Evolutionary conservation across 2,888 invertebrate species (phyloP).

Genomic region (Stegana nigrithorax): DNA sequence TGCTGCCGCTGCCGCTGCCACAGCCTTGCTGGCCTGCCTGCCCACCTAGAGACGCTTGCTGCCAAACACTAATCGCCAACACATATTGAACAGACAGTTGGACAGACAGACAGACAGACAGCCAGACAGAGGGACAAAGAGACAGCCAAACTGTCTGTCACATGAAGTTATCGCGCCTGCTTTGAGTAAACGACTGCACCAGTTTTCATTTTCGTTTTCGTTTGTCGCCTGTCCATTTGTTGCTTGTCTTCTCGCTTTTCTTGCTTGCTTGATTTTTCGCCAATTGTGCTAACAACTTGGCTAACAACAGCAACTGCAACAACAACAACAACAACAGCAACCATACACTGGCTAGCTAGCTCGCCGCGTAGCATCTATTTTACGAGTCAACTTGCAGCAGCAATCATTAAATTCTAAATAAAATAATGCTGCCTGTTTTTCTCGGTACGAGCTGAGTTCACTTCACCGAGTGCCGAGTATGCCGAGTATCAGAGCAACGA

Average conservation of each 20-base stretch:
- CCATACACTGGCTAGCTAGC: too few species aligned
- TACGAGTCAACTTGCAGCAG: constrained; percentile 8
- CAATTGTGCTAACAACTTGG: constrained; percentile 18
- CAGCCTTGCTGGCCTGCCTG: too few species aligned
- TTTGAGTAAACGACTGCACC: constrained; percentile 11
- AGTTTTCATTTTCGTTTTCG: constrained; percentile 9
- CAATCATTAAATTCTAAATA: constrained; percentile 60
- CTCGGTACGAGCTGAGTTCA: background rate
- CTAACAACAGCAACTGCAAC: constrained; percentile 35
- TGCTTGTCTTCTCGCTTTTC: too few species aligned
- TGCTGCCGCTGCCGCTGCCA: too few species aligned
- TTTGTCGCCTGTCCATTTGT: background rate
- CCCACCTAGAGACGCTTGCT: too few species aligned
- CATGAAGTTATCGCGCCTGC: constrained; percentile 5
- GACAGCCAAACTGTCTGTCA: constrained; percentile 17
- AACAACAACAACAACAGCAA: constrained; percentile 13
- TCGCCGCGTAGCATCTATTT: too few species aligned
- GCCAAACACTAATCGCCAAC: too few species aligned
- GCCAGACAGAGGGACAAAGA: too few species aligned
- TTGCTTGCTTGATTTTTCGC: too few species aligned
- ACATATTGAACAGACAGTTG: too few species aligned
- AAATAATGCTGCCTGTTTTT: constrained; percentile 48
- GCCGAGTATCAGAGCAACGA: too few species aligned
- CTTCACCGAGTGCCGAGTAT: background rate
- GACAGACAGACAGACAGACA: too few species aligned